Evolutionary conservation across 2,113 vertebrate genomes (phyloP).

Genomic region (Dasyprocta punctata): DNA sequence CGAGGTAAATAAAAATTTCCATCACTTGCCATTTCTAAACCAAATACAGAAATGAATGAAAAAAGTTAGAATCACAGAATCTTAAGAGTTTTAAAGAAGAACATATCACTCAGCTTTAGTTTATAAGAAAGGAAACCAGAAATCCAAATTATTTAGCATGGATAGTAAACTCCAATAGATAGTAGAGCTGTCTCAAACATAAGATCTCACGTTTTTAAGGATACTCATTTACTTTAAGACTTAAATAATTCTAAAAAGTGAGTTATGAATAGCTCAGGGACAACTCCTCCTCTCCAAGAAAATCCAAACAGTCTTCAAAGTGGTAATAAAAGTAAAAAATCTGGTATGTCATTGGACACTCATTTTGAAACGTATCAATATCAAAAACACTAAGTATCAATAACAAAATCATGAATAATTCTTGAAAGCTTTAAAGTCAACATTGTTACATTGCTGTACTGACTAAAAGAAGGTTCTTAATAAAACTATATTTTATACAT

Average conservation of each 20-base stretch:
- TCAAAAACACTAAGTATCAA: conserved; percentile 46
- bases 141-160: conserved; percentile 36
- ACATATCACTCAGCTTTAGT: conserved; percentile 2
- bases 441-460: neutral
- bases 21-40: conserved; percentile 28
- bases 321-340: conserved; percentile 50
- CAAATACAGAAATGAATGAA: conserved; percentile 49
- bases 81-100: conserved; percentile 46
- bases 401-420: conserved; percentile 45
- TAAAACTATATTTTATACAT: conserved; percentile 1
- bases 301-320: conserved; percentile 26
- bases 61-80: conserved; percentile 6
- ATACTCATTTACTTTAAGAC: conserved; percentile 29
- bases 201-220: neutral
- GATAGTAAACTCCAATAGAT: neutral
- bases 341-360: neutral
- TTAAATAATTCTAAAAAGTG: conserved; percentile 19
- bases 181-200: neutral
- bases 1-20: neutral
- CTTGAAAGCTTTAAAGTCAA: conserved; percentile 58
- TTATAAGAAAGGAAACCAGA: conserved; percentile 43
- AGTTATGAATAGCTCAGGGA: neutral
- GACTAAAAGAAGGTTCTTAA: conserved; percentile 45
- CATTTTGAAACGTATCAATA: conserved; percentile 27
- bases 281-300: neutral